A percentile compares a stretch with the other conserved stretches of the same genome.
phyloP scores from a whole-genome alignment of 2,113 vertebrate species.

The Galbula dea region DNA sequence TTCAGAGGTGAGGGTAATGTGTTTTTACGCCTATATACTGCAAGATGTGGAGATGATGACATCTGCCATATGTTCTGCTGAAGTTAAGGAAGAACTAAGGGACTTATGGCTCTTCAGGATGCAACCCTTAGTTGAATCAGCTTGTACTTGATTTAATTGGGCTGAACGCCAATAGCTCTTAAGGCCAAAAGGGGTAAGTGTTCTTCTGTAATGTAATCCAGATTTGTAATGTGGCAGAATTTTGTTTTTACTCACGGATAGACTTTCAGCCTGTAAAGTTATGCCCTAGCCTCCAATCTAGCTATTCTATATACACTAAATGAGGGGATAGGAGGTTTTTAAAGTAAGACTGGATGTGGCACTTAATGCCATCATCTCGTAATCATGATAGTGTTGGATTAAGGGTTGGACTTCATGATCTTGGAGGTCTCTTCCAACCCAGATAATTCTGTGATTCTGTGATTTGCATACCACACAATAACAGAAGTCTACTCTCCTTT shows the following conservation, averaged over 20 bases:
- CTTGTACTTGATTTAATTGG: constrained; percentile 18
- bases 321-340: neutral
- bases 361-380: too few species aligned
- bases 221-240: neutral
- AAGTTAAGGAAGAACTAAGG: constrained; percentile 5
- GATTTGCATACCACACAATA: neutral
- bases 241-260: neutral
- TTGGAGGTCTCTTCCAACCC: too few species aligned
- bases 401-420: too few species aligned
- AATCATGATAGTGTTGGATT: too few species aligned
- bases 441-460: too few species aligned
- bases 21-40: neutral
- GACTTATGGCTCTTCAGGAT: neutral
- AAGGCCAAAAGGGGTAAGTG: neutral
- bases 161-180: neutral
- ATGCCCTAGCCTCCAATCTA: neutral
- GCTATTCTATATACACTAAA: neutral
- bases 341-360: too few species aligned
- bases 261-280: neutral
- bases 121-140: neutral
- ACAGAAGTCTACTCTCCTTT: neutral
- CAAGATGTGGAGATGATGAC: neutral
- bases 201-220: neutral
- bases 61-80: neutral
- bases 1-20: neutral